These are phyloP conservation scores for Gopherus flavomarginatus DNA, from an alignment of 2,113 vertebrate genomes.

Conservation along the genomic window DNA sequence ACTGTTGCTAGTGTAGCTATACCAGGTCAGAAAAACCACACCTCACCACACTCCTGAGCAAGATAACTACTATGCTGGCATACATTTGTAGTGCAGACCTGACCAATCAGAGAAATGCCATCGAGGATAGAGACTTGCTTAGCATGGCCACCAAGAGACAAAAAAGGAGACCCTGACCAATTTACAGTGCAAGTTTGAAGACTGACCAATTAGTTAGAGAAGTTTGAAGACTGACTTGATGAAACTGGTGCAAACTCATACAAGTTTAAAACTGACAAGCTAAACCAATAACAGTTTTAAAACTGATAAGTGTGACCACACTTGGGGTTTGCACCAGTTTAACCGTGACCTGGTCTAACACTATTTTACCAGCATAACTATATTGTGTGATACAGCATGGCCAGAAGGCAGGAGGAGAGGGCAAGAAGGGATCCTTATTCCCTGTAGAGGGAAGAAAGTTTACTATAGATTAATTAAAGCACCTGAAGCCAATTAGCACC, in stretches of 20 bases:
- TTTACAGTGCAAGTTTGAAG: not conserved
- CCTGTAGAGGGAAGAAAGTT: too few relatives aligned
- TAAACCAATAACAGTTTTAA: not conserved
- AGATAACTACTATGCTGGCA: not conserved
- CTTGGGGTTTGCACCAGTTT: not conserved
- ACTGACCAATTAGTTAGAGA: not conserved
- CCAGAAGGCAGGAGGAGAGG: too few relatives aligned
- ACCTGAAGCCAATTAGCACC: too few relatives aligned
- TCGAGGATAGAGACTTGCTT: not conserved
- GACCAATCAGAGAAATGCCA: not conserved
- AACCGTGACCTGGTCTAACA: not conserved
- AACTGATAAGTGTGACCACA: not conserved
- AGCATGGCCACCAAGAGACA: not conserved
- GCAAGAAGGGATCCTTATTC: too few relatives aligned
- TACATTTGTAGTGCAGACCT: not conserved
- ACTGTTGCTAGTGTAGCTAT: not conserved
- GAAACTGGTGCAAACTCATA: not conserved
- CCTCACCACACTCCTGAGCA: not conserved
- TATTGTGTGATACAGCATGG: too few relatives aligned
- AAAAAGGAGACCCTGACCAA: not conserved
- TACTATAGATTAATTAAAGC: too few relatives aligned
- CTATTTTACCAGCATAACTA: not conserved
- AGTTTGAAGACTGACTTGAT: not conserved
- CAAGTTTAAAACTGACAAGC: not conserved
- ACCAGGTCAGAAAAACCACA: not conserved